Evolutionary conservation across 2,888 invertebrate species (phyloP).

Genomic region (Iselma pallidipennis): DNA sequence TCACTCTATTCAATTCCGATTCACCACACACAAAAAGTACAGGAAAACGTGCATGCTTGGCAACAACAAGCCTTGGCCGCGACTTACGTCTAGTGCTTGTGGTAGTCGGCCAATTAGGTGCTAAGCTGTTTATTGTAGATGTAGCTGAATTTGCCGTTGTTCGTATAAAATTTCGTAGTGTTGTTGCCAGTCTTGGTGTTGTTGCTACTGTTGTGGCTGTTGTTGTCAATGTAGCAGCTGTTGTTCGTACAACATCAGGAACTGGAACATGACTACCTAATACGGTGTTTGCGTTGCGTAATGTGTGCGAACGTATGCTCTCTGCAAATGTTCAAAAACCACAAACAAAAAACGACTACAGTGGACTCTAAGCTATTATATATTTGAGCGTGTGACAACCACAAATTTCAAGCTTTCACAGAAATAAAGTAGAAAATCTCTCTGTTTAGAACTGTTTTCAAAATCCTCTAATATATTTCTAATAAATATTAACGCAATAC

Average conservation of each 20-base stretch:
- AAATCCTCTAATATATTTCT: too few species aligned
- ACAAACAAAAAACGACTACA: neutral
- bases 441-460: too few species aligned
- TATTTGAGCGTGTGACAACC: neutral
- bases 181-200: conserved; percentile 50
- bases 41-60: neutral
- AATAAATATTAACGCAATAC: too few species aligned
- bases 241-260: conserved; percentile 59
- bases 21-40: neutral
- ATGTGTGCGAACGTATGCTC: conserved; percentile 72
- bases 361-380: neutral
- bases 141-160: conserved; percentile 51
- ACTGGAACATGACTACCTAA: conserved; percentile 65
- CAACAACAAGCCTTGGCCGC: neutral
- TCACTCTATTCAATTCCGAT: too few species aligned
- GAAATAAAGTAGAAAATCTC: too few species aligned
- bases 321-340: conserved; percentile 49
- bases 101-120: conserved; percentile 57
- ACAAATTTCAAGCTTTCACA: too few species aligned
- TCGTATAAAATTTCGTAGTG: conserved; percentile 48
- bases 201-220: conserved; percentile 44
- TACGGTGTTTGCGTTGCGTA: conserved; percentile 75
- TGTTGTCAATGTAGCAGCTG: conserved; percentile 56
- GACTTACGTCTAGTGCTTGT: conserved; percentile 60
- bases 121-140: conserved; percentile 48